Conservation (phyloP, 2,797 vertebrate genomes). For the Micrastur ruficollis region DNA sequence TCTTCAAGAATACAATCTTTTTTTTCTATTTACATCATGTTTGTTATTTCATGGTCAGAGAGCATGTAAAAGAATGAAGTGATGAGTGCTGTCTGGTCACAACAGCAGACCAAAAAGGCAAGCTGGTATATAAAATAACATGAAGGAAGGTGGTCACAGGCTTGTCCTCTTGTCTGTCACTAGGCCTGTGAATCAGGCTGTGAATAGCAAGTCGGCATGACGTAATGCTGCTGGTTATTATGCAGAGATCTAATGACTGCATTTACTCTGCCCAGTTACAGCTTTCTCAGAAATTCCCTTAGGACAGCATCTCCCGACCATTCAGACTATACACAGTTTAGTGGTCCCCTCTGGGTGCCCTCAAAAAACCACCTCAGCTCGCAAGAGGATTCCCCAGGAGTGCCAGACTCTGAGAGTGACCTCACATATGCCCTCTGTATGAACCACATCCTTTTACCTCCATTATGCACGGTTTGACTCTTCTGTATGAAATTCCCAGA, state of each 20-base stretch:
- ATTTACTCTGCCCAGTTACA: neutral
- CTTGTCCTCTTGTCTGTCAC: neutral
- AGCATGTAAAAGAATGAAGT: neutral
- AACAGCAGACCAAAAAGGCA: neutral
- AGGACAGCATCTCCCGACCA: neutral
- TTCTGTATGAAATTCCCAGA: neutral
- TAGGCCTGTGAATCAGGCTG: neutral
- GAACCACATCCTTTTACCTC: slow-evolving; percentile 11
- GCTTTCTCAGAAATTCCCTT: neutral
- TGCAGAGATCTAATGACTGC: slow-evolving; percentile 1
- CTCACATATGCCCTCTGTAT: neutral
- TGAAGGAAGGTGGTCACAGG: neutral
- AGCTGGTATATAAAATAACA: neutral
- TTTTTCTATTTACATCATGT: neutral
- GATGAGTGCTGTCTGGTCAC: neutral
- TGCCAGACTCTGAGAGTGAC: neutral
- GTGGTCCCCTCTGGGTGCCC: neutral
- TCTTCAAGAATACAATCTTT: neutral
- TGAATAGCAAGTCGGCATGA: slow-evolving; percentile 26
- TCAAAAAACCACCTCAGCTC: neutral
- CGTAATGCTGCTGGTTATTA: neutral
- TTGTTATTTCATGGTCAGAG: neutral
- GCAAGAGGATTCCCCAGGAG: neutral
- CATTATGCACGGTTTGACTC: neutral
- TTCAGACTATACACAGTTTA: neutral